These are phyloP conservation scores for Drosophila ohnishii DNA, from an alignment of 1,140 invertebrate genomes.

Conservation along the genomic window DNA sequence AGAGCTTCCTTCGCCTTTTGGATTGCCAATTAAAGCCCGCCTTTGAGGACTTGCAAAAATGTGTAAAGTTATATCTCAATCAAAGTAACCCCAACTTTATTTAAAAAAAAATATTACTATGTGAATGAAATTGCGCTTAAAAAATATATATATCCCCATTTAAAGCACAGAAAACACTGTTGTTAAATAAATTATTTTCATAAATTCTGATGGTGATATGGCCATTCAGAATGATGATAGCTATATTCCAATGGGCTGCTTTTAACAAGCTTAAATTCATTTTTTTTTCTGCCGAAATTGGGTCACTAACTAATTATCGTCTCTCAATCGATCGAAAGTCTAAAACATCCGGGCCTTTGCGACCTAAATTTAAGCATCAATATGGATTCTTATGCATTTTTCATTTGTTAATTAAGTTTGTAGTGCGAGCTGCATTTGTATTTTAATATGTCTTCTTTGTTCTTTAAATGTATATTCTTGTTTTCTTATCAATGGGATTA, in stretches of 20 bases:
- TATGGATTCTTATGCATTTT: neutral
- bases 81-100: too few species aligned
- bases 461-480: too few species aligned
- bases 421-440: neutral
- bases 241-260: neutral
- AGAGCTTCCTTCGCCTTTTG: neutral
- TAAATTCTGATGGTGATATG: neutral
- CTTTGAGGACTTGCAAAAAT: neutral
- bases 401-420: neutral
- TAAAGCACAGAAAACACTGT: neutral
- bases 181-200: neutral
- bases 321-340: neutral
- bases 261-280: neutral
- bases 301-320: slow-evolving; percentile 7
- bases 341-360: neutral
- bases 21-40: too few species aligned
- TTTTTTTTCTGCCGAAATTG: neutral
- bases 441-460: too few species aligned
- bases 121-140: neutral
- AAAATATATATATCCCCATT: neutral
- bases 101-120: neutral
- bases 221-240: neutral
- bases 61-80: neutral
- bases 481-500: too few species aligned
- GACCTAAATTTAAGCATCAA: neutral